phyloP scores from a whole-genome alignment of 1,140 invertebrate genomes.

The Ganaspis sp. region DNA sequence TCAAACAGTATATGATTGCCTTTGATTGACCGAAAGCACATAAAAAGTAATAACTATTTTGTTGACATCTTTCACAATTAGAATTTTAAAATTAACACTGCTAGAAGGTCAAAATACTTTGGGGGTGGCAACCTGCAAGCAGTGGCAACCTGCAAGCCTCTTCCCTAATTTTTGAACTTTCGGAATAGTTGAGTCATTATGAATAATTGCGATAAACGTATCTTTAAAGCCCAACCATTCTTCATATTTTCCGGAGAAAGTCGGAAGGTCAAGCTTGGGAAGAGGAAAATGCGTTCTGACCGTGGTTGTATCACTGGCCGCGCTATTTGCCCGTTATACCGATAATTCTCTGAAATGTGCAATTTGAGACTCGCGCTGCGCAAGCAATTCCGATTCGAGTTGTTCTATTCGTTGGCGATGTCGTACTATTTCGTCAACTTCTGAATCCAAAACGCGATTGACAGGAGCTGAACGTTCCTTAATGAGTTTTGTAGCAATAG shows the following conservation, averaged over 20 bases:
- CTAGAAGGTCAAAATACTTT: too few relatives aligned
- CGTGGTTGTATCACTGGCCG: too few relatives aligned
- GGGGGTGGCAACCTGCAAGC: too few relatives aligned
- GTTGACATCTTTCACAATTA: too few relatives aligned
- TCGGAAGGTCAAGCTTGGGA: conserved; percentile 57
- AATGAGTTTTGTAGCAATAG: conserved; percentile 34
- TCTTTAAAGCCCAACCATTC: conserved; percentile 61
- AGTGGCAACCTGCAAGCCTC: too few relatives aligned
- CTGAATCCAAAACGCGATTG: conserved; percentile 19
- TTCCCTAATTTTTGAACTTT: not conserved
- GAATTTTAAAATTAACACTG: too few relatives aligned
- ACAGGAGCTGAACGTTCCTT: conserved; percentile 26
- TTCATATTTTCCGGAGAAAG: conserved; percentile 57
- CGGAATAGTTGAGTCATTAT: conserved; percentile 32
- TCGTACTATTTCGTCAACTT: not conserved
- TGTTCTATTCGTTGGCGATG: not conserved
- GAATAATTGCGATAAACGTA: conserved; percentile 58
- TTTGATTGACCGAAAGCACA: too few relatives aligned
- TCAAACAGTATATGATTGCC: too few relatives aligned
- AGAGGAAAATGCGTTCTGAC: conserved; percentile 33
- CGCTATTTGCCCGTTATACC: too few relatives aligned
- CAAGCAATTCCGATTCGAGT: not conserved
- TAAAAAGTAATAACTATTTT: too few relatives aligned
- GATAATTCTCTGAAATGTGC: not conserved
- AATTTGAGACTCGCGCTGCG: not conserved